These are phyloP conservation scores for Falco biarmicus DNA, from an alignment of 2,797 vertebrate genomes.

Conservation along the genomic window DNA sequence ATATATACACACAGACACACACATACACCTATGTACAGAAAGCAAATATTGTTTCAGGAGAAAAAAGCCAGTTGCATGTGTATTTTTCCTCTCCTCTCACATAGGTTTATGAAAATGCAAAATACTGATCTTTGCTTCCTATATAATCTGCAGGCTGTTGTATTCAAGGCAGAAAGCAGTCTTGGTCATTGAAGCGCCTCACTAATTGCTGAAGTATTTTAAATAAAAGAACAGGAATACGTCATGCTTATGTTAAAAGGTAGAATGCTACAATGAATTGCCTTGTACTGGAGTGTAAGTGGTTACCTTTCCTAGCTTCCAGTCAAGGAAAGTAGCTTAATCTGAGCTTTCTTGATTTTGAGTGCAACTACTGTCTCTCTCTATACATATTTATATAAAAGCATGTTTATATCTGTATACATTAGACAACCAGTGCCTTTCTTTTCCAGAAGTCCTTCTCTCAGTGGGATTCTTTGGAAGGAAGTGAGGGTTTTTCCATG, in stretches of 20 bases:
- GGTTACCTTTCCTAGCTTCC: conserved; percentile 59
- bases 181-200: neutral
- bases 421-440: conserved; percentile 71
- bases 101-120: neutral
- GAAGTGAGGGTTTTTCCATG: conserved; percentile 18
- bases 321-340: conserved; percentile 49
- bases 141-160: conserved; percentile 16
- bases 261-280: conserved; percentile 30
- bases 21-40: neutral
- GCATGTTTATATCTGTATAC: conserved; percentile 69
- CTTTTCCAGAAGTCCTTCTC: conserved; percentile 41
- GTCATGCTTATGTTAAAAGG: conserved; percentile 16
- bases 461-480: conserved; percentile 34
- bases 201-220: neutral
- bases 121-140: conserved; percentile 38
- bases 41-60: neutral
- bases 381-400: neutral
- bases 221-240: conserved; percentile 25
- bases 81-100: conserved; percentile 2
- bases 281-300: conserved; percentile 36
- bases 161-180: conserved; percentile 17
- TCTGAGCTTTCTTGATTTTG: conserved; percentile 65
- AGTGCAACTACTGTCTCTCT: conserved; percentile 16
- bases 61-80: conserved; percentile 14
- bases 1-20: neutral